Evolutionary conservation across 2,888 invertebrate genomes (phyloP).

Genomic region (Ichneumon xanthorius): DNA sequence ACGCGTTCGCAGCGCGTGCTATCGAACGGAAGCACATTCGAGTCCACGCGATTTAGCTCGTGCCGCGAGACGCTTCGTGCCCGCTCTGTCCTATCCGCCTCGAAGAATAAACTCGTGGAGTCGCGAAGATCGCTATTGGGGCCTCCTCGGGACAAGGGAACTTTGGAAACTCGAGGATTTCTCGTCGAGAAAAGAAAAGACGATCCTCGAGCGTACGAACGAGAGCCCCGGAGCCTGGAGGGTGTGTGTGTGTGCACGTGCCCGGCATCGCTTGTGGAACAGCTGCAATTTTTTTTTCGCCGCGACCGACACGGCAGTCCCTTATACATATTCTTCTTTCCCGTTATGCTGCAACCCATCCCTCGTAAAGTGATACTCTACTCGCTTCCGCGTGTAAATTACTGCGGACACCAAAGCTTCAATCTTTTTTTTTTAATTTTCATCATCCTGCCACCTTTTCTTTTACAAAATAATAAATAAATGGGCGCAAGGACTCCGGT

Average conservation of each 20-base stretch:
- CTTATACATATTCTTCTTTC: constrained; percentile 40
- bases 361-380: constrained; percentile 63
- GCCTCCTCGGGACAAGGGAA: constrained; percentile 35
- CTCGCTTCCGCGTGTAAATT: constrained; percentile 52
- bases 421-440: constrained; percentile 4
- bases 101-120: constrained; percentile 46
- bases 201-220: constrained; percentile 43
- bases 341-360: constrained; percentile 55
- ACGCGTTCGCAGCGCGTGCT: constrained; percentile 41
- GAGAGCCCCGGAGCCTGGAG: constrained; percentile 38
- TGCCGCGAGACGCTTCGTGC: neutral
- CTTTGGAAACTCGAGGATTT: constrained; percentile 64
- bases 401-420: constrained; percentile 30
- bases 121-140: constrained; percentile 45
- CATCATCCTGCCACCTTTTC: neutral
- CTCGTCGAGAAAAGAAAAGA: constrained; percentile 56
- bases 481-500: no score
- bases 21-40: constrained; percentile 57
- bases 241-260: constrained; percentile 74
- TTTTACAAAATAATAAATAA: no score
- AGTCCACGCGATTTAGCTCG: constrained; percentile 32
- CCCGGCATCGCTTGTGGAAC: constrained; percentile 70
- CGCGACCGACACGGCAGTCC: constrained; percentile 22
- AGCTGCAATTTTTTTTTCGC: constrained; percentile 76
- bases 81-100: neutral